Conservation (phyloP, 2,113 vertebrate genomes). For the Leucoraja erinaceus region DNA sequence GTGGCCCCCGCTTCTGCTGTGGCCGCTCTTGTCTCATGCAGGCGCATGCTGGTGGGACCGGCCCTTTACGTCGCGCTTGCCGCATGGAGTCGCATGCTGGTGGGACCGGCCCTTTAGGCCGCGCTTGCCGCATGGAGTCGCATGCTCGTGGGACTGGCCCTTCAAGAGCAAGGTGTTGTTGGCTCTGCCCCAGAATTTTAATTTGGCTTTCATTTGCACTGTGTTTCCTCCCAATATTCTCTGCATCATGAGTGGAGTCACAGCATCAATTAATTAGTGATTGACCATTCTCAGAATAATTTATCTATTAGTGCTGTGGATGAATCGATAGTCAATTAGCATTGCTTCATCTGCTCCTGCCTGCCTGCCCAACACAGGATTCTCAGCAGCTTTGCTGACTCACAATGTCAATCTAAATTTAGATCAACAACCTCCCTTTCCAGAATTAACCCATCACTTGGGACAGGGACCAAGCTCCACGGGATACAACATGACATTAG, state of each 20-base stretch:
- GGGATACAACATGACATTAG: not conserved
- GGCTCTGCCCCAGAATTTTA: not conserved
- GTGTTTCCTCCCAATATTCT: not conserved
- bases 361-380: not conserved
- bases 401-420: not conserved
- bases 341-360: slow-evolving; percentile 7
- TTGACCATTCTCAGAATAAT: not conserved
- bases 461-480: not conserved
- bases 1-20: too few species aligned
- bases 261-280: slow-evolving; percentile 7
- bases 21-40: too few species aligned
- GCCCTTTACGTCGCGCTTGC: too few species aligned
- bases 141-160: too few species aligned
- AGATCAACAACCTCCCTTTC: not conserved
- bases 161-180: not conserved
- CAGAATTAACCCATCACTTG: not conserved
- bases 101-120: too few species aligned
- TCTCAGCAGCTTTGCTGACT: not conserved
- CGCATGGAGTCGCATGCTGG: too few species aligned
- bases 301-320: slow-evolving; percentile 2
- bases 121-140: too few species aligned
- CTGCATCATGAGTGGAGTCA: not conserved
- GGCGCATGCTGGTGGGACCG: too few species aligned
- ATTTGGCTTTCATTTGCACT: not conserved
- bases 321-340: slow-evolving; percentile 24